Evolutionary conservation across 2,888 invertebrate species (phyloP), one percentile per base, ranked within the genome.

Genomic region (Odiellus spinosus): DNA sequence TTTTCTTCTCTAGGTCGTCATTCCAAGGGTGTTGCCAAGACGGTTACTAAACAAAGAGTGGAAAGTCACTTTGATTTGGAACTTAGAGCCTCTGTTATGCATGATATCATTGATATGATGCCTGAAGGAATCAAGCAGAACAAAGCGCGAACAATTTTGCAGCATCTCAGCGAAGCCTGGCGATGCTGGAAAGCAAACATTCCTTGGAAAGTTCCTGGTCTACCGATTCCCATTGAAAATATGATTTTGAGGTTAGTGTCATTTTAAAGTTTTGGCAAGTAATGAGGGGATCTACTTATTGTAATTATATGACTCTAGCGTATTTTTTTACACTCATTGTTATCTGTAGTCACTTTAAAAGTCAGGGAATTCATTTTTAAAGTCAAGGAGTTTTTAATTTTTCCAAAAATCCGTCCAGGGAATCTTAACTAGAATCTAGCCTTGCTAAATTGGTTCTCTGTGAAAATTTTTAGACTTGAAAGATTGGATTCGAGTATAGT

Each of bases 91-190:
- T 95, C 95, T 0, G 96, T 38, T 15, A 78, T 78, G 77, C 77
- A 78, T 61, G 98, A 99, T 63, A 99, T 99, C 56, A 82, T 99
- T n/a, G 98, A 99, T 63, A 99, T 99, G 98, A 99, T 99, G 98
- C 98, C 98, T 0, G 98, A 98, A 68, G 98, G 98, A 55, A 98
- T 99, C 64, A 99, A 99, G 64, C 98, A 98, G 68, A 98, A 98
- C 70, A 99, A 99, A 67, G 98, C 98, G 0, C 76, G 96, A 57
- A 96, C 96, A 3, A 99, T 99, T 59, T 73, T 99, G 58, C 98
- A 99, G 64, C 98, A 99, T 73, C 72, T 99, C 51, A 93, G 91
- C 26, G 98, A 99, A 68, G 98, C 98, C 0, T 99, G 98, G 98
- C 71, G 98, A 49, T 98, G 96, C 67, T 99, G 98, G 98, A 99